Conservation (phyloP, 2,113 vertebrate species). For the Phalacrocorax aristotelis region DNA sequence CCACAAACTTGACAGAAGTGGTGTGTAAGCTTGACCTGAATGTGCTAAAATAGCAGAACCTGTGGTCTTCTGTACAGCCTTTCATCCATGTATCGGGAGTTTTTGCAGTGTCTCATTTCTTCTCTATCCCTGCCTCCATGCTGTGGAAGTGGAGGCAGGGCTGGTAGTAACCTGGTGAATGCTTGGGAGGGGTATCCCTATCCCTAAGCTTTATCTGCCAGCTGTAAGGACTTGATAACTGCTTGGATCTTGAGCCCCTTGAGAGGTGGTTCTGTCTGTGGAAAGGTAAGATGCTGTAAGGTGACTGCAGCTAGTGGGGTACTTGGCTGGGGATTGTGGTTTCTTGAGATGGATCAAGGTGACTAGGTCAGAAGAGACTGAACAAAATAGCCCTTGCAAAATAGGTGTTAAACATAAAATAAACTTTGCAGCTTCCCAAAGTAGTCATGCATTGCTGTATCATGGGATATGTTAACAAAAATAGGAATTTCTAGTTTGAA, state of each 20-base stretch:
- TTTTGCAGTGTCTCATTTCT: background rate
- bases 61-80: background rate
- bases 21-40: background rate
- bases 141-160: background rate
- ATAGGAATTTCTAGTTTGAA: background rate
- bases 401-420: background rate
- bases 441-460: fast-evolving
- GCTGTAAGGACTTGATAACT: background rate
- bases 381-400: background rate
- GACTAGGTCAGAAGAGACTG: background rate
- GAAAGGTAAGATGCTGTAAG: background rate
- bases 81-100: background rate
- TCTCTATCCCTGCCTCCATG: background rate
- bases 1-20: background rate
- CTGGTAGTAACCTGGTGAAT: background rate
- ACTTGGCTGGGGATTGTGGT: background rate
- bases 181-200: background rate
- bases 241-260: background rate
- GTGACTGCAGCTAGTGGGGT: background rate
- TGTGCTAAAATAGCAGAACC: background rate
- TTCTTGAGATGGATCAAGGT: background rate
- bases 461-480: background rate
- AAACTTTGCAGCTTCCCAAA: background rate
- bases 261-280: background rate
- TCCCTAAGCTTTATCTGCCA: background rate